Evolutionary conservation across 2,113 vertebrate species (phyloP).

Genomic region (Cygnus atratus): DNA sequence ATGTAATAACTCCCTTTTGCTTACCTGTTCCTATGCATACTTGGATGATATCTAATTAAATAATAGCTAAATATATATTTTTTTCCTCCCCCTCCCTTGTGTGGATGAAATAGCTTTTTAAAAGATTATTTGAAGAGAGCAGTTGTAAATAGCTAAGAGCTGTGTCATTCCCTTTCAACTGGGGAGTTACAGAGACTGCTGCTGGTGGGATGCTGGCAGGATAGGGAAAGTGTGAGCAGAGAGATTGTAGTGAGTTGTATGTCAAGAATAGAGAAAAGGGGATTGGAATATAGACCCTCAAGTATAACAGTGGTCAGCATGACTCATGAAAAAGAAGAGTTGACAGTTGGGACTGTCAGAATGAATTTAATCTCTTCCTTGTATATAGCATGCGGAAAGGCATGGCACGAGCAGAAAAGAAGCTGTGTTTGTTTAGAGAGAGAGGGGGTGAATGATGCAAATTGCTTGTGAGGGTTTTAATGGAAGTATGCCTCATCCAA

Average conservation of each 20-base stretch:
- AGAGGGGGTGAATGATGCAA: not conserved
- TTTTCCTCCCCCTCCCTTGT: too few relatives aligned
- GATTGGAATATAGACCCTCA: not conserved
- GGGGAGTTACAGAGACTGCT: not conserved
- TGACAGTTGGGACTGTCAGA: not conserved
- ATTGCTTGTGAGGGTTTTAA: not conserved
- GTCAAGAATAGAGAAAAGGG: not conserved
- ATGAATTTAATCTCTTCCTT: not conserved
- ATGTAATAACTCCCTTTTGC: not conserved
- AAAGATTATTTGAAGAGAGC: not conserved
- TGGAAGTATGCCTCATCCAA: not conserved
- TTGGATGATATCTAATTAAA: not conserved
- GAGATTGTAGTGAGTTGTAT: not conserved
- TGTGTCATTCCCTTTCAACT: not conserved
- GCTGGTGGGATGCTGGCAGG: not conserved
- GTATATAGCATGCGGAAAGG: not conserved
- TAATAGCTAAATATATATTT: not conserved
- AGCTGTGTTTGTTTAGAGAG: not conserved
- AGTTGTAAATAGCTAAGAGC: not conserved
- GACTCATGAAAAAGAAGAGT: not conserved
- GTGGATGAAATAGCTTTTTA: not conserved
- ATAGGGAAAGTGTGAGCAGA: not conserved
- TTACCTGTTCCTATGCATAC: not conserved
- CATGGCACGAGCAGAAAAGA: not conserved
- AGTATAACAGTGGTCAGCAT: not conserved